phyloP scores from a whole-genome alignment of 2,888 invertebrate genomes.

The Diloba caeruleocephala region DNA sequence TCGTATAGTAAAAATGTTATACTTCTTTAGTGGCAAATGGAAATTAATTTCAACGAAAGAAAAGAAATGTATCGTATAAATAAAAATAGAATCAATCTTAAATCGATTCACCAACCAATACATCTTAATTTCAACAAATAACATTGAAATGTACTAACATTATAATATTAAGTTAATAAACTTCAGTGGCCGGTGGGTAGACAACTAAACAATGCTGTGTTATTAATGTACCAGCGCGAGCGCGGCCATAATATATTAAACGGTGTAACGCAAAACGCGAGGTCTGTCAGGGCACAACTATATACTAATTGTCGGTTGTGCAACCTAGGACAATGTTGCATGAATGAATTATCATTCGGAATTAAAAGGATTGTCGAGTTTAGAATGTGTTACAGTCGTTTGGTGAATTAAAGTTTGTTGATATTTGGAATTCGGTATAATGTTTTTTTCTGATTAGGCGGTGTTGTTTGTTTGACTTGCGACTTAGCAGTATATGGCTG shows the following conservation, averaged over 20 bases:
- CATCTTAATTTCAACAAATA: slow-evolving; percentile 18
- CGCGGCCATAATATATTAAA: slow-evolving; percentile 64
- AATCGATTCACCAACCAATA: not conserved
- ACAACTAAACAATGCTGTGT: slow-evolving; percentile 51
- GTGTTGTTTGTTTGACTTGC: too few relatives aligned
- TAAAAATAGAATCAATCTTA: not conserved
- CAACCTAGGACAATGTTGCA: slow-evolving; percentile 64
- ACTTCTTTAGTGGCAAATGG: too few relatives aligned
- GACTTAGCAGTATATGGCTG: too few relatives aligned
- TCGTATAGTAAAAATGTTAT: too few relatives aligned
- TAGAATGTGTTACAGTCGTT: slow-evolving; percentile 41
- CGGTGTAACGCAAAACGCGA: slow-evolving; percentile 56
- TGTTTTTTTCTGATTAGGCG: too few relatives aligned
- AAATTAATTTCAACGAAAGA: too few relatives aligned
- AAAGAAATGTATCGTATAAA: too few relatives aligned
- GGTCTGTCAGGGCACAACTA: slow-evolving; percentile 62
- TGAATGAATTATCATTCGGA: slow-evolving; percentile 73
- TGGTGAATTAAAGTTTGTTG: slow-evolving; percentile 2
- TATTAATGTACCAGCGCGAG: slow-evolving; percentile 39
- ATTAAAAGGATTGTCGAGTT: slow-evolving; percentile 51
- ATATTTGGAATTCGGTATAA: too few relatives aligned
- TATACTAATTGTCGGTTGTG: slow-evolving; percentile 75
- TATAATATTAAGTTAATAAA: slow-evolving; percentile 47
- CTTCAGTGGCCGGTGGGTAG: slow-evolving; percentile 41
- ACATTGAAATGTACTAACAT: slow-evolving; percentile 26